Evolutionary conservation across 1,140 invertebrate genomes (phyloP), one percentile per base, ranked within the genome.

Genomic region (Solenopsis fugax): DNA sequence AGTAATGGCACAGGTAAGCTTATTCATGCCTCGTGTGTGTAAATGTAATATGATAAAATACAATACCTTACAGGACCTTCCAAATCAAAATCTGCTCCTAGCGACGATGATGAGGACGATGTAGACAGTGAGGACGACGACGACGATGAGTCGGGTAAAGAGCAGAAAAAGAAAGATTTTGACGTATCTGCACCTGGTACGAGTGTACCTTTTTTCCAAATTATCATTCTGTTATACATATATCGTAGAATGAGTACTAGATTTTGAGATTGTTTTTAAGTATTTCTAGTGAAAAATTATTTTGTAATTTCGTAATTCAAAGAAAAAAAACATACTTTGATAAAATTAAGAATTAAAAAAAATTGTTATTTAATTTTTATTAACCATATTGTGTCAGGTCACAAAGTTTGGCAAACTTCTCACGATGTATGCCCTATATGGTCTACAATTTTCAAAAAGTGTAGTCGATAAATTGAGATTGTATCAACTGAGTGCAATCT

Each of bases 51-150:
- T 56, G 7, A 67, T 29, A 48, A 77, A 60, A 37, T 69, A 34
- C 58, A 56, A 7, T 52, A n/a, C n/a, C n/a, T 52, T 72, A 2
- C 69, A 94, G 94, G 93, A 45, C 92, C 93, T 18, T 91, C 92
- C 12, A 94, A 91, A 76, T 85, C 80, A 45, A 92, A 91, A 85
- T 62, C 73, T 48, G 82, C 58, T 18, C 87, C 64, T 76, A 92
- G 91, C 45, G 92, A 93, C 41, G 29, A 93, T 62, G 93, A 92
- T 10, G 88, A 92, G 9, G 90, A 91, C 29, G 91, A 93, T 24
- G 64, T 76, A 29, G 90, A 93, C 86, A 92, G 89, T 13, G 93
- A 95, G 5, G 94, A 95, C 41, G 94, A 95, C 34, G 94, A 95
- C 16, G 94, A 94, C 2, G 92, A 94, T 13, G 93, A 95, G 21